phyloP scores from a whole-genome alignment of 2,113 vertebrate genomes.

The Phainopepla nitens region DNA sequence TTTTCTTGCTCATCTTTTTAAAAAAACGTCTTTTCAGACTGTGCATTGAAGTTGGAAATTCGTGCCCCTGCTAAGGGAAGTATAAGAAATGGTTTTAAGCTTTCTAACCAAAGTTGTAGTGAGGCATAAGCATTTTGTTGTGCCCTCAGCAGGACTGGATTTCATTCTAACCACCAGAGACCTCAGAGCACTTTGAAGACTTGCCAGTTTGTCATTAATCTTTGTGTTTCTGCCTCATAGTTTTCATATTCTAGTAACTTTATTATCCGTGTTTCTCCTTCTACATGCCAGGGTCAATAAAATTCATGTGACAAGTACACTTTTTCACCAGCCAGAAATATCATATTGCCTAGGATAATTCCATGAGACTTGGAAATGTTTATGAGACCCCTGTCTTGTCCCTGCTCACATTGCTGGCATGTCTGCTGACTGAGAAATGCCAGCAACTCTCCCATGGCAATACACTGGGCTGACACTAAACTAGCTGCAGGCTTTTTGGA shows the following conservation, averaged over 20 bases:
- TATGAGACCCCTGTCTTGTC: not conserved
- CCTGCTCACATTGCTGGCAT: not conserved
- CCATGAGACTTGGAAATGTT: not conserved
- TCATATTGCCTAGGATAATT: not conserved
- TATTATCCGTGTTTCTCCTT: not conserved
- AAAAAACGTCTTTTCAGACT: not conserved
- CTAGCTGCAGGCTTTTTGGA: not conserved
- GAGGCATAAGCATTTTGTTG: not conserved
- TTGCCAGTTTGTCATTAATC: slow-evolving; percentile 9
- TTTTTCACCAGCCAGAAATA: not conserved
- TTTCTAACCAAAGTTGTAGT: not conserved
- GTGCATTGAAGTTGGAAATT: not conserved
- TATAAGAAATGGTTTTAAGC: not conserved
- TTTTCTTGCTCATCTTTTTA: not conserved
- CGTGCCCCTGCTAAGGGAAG: not conserved
- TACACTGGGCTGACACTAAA: not conserved
- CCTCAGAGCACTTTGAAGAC: slow-evolving; percentile 23
- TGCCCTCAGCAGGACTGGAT: not conserved
- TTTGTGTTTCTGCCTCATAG: not conserved
- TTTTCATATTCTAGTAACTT: not conserved
- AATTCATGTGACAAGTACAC: not conserved
- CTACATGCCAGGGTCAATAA: not conserved
- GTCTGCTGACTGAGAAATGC: not conserved
- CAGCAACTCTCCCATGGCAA: not conserved
- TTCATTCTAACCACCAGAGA: slow-evolving; percentile 17